A percentile compares a stretch with the other conserved stretches of the same genome.
Evolutionary conservation across 2,888 invertebrate species (phyloP).

Genomic region (Nysson spinosus): DNA sequence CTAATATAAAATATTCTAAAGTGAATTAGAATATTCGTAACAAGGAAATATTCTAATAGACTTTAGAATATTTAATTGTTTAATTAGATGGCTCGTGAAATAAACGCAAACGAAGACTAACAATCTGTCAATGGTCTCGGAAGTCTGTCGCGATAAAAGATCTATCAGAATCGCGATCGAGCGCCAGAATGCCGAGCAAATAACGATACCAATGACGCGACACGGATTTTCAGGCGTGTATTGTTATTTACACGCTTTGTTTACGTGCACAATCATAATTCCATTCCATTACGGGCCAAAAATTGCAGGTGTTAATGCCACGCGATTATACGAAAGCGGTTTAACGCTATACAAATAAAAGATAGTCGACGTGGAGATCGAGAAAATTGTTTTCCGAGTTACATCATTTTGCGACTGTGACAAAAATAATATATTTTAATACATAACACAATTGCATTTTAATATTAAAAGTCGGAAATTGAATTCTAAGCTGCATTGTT

Average conservation of each 20-base stretch:
- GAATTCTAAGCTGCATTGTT: too few species aligned
- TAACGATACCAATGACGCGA: conserved; percentile 4
- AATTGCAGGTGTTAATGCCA: background rate
- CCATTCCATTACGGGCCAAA: background rate
- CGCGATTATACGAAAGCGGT: background rate
- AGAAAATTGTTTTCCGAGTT: too few species aligned
- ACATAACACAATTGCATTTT: too few species aligned
- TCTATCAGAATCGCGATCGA: conserved; percentile 3
- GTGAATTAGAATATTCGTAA: too few species aligned
- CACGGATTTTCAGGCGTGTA: background rate
- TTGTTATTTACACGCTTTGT: background rate
- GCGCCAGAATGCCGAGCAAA: conserved; percentile 12
- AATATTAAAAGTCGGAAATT: too few species aligned
- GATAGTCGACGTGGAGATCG: too few species aligned
- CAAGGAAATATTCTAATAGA: too few species aligned
- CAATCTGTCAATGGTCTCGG: conserved; percentile 24
- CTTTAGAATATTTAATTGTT: too few species aligned
- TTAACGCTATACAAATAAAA: too few species aligned
- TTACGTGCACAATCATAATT: background rate
- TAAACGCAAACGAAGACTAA: background rate
- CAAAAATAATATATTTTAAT: too few species aligned
- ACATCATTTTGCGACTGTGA: too few species aligned
- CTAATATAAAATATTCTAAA: too few species aligned
- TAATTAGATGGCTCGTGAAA: background rate
- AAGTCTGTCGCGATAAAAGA: background rate